phyloP scores from a whole-genome alignment of 2,888 invertebrate species.

The Acanthosoma haemorrhoidale region DNA sequence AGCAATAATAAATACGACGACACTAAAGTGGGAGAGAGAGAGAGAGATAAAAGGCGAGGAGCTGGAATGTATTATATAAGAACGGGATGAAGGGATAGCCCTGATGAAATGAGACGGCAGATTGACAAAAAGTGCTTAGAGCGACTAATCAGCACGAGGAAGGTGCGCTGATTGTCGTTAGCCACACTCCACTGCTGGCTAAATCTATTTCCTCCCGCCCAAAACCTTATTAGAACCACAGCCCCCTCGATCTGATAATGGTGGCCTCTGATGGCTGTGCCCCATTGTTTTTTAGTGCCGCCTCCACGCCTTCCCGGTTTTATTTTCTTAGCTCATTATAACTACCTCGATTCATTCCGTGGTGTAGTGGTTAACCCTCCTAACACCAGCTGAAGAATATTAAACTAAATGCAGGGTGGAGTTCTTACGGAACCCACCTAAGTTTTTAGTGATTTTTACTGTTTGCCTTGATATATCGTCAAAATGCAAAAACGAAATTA shows the following conservation, averaged over 20 bases:
- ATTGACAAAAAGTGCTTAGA: slow-evolving; percentile 26
- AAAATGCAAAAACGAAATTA: too few relatives aligned
- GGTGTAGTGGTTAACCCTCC: too few relatives aligned
- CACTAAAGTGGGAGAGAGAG: background rate
- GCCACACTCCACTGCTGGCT: background rate
- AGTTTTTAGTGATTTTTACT: too few relatives aligned
- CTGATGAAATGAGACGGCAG: slow-evolving; percentile 8
- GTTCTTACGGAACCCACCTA: too few relatives aligned
- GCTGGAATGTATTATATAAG: background rate
- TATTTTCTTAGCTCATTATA: too few relatives aligned
- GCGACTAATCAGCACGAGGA: slow-evolving; percentile 4
- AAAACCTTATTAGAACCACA: slow-evolving; percentile 4
- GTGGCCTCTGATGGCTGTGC: too few relatives aligned
- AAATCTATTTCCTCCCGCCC: background rate
- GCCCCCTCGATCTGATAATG: background rate
- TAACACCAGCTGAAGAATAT: too few relatives aligned
- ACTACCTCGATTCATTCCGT: too few relatives aligned
- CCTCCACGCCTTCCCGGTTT: background rate
- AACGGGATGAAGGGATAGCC: background rate
- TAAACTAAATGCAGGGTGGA: too few relatives aligned
- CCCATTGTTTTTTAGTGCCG: background rate
- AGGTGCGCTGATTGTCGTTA: slow-evolving; percentile 21
- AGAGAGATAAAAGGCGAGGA: background rate
- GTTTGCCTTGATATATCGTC: too few relatives aligned
- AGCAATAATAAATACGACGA: background rate